Conservation (phyloP, 2,888 invertebrate species). For the Catocala fraxini region DNA sequence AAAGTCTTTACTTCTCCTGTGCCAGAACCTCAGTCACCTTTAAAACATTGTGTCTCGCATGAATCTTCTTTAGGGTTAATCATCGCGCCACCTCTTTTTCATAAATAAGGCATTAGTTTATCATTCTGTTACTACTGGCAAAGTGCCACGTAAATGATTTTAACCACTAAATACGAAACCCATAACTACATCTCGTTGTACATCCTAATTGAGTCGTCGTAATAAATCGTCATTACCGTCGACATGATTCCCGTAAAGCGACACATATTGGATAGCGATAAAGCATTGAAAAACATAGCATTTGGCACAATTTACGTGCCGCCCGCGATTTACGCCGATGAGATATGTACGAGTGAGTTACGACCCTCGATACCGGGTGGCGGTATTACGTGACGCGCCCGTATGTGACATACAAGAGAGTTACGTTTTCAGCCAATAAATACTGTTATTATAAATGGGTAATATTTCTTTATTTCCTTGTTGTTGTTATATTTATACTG, state of each 20-base stretch:
- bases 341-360: slow-evolving; percentile 71
- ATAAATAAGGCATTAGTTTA: no score
- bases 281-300: slow-evolving; percentile 74
- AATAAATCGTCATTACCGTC: slow-evolving; percentile 28
- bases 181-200: not conserved
- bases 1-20: no score
- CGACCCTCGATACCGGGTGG: slow-evolving; percentile 41
- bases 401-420: slow-evolving; percentile 12
- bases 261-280: slow-evolving; percentile 65
- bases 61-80: no score
- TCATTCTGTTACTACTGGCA: no score
- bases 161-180: no score
- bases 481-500: no score
- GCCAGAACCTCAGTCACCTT: no score
- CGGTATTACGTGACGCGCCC: slow-evolving; percentile 43
- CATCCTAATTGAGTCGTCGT: slow-evolving; percentile 7
- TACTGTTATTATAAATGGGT: no score
- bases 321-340: slow-evolving; percentile 70
- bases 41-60: no score
- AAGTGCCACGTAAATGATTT: no score
- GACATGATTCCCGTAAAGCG: slow-evolving; percentile 45
- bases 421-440: not conserved
- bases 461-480: no score
- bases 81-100: no score
- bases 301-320: slow-evolving; percentile 73